Base-by-base conservation (phyloP, 1,140 invertebrate genomes). In the Fopius arisanus region DNA sequence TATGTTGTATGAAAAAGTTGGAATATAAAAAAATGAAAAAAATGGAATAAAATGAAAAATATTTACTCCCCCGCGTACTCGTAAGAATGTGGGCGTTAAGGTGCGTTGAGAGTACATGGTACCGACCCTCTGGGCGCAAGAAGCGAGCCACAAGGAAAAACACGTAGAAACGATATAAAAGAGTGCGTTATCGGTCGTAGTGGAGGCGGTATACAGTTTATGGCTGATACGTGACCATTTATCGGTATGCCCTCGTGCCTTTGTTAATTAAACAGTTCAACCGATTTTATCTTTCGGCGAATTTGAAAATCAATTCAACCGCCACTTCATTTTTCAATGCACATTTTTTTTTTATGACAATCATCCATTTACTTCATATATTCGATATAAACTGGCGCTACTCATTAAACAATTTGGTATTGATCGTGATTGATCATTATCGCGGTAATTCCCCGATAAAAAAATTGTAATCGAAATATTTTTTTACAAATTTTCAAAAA, bases 191-290 rank as follows among this genome's bases (percentile, higher is more conserved):
- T 82, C 80, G 79, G 76, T 43, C 71, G 68, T 65, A 68, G 74
- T 76, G 80, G 77, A 79, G 70, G 74, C 78, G 69, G 66, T 62
- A 37, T 74, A 68, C 74, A 82, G 51, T 83, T 83, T 83, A 82
- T 80, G 75, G 75, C 70, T 73, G 75, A 78, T 80, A 75, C 74
- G 74, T 78, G 76, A 59, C 72, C 72, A 62, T 81, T 83, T 81
- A 81, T 83, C 75, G 77, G 51, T 65, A 74, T 66, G 73, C 37
- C 73, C 74, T 73, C 75, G 70, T 72, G 65, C 73, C 51, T 80
- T 78, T 78, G 73, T 82, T 84, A 84, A 79, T 82, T 83, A 80
- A 83, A 83, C 75, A 78, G 69, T 75, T 59, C 19, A 59, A 59
- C 54, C 6, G 54, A 12, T 26, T 1, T 51, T 59, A 28, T 23